Evolutionary conservation across 2,888 invertebrate species (phyloP), one percentile per base, ranked within the genome.

Genomic region (Melipona bicolor): DNA sequence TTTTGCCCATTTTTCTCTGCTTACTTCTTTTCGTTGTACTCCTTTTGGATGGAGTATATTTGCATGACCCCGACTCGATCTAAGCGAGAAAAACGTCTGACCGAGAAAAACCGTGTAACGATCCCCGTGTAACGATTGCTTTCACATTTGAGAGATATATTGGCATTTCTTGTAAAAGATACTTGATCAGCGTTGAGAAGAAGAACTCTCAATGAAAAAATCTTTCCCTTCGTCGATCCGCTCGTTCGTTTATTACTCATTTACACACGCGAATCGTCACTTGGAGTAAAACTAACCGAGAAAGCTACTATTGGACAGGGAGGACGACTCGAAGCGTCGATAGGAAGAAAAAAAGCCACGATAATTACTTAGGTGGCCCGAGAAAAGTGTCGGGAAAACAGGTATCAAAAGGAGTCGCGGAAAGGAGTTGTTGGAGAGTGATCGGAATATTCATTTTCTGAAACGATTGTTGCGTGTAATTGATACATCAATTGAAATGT

Each of bases 401-500:
- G 87, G 86, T 85, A 84, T 32, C 64, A 59, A 43, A 52, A 68
- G 36, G 43, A 59, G 21, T 27, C 27, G 17, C 2, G 5, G 52
- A 4, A 15, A 27, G 17, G 65, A 74, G 43, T n/a, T 21, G 49
- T 9, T 17, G 27, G 27, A 15, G 21, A 70, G 67, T 75, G 67
- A 71, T 68, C 27, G 70, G 79, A 86, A 84, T 90, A 90, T 90
- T 89, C 89, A 92, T 92, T 92, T 92, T 90, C 87, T 87, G 81
- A 85, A 79, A 85, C 86, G 88, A 88, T 85, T 87, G 90, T 91
- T 90, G 88, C 86, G 86, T 87, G 86, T 87, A 92, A 92, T 92
- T 91, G 92, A 91, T 91, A 90, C 87, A 88, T 91, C 90, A 90
- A 83, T 71, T 17, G 67, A 36, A 62, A 43, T 43, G 43, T 9